Percentiles rank a stretch among this genome's conserved stretches.
Conservation (phyloP, 2,113 vertebrate genomes). For the Ginglymostoma cirratum region DNA sequence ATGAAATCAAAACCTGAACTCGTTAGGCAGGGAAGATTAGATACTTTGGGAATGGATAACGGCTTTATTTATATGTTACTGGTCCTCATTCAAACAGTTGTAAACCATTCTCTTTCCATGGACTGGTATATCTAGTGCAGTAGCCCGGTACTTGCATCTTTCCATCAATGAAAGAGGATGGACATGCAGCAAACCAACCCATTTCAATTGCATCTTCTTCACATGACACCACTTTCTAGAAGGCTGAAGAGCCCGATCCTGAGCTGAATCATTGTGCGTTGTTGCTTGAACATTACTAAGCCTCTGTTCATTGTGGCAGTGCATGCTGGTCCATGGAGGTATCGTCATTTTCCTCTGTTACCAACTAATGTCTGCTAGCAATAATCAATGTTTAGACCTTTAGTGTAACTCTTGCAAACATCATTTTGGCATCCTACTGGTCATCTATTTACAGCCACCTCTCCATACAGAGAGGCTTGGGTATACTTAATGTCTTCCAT, state of each 20-base stretch:
- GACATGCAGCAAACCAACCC: not conserved
- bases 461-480: not conserved
- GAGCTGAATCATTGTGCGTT: not conserved
- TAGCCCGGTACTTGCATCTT: not conserved
- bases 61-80: not conserved
- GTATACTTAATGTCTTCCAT: not conserved
- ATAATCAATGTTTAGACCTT: not conserved
- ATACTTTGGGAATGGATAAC: not conserved
- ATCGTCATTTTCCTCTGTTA: not conserved
- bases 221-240: not conserved
- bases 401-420: not conserved
- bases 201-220: not conserved
- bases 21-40: not conserved
- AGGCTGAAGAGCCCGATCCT: not conserved
- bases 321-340: not conserved
- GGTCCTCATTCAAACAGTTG: not conserved
- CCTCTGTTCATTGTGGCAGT: not conserved
- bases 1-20: constrained; percentile 21
- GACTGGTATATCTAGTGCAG: not conserved
- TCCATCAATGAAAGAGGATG: not conserved
- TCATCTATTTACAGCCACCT: not conserved
- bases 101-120: not conserved
- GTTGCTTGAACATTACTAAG: not conserved
- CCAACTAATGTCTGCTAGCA: not conserved
- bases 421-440: not conserved